Base-by-base conservation (phyloP, 2,797 vertebrate species). In the Aplochiton taeniatus region DNA sequence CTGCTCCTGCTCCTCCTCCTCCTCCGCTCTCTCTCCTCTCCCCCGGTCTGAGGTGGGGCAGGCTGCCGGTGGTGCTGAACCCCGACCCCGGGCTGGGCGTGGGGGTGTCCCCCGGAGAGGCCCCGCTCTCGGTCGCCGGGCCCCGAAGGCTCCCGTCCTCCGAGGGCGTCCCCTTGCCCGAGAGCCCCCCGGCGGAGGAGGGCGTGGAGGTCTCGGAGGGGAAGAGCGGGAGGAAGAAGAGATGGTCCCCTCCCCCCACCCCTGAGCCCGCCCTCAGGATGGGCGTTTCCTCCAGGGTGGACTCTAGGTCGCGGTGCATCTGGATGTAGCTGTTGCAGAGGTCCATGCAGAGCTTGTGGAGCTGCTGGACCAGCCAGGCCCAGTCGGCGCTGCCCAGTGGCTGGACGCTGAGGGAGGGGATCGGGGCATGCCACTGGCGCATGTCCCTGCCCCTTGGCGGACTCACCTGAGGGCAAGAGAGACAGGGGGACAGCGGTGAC, bases 271-370 rank as follows among this genome's bases (percentile, higher is more conserved):
- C 80, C 71, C 68, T 90, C 56, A 90, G 87, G n/a, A 73, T 9
- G 0, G 90, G 91, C 0, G 90, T 83, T 49, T 98, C 96, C 58
- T 97, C 95, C 64, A 85, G 12, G 11, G 81, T 88, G 79, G 82
- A 94, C 83, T 98, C 96, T 80, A 97, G 85, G 87, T 99, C 97
- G 58, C 96, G 84, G 82, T 98, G 94, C 95, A 98, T 96, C 85
- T 98, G 97, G 84, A 98, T 96, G 82, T 98, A 99, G 89, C 95
- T 94, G 79, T 90, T 95, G 80, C 97, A 97, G 58, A 98, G 92
- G 45, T 99, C 98, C 94, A 95, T 91, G 82, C 95, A 96, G 61
- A 98, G 92, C 72, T 97, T 96, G 85, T 98, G 94, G 49, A 99
- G 94, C 7, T 96, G 84, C 74, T 93, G 95, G 73, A 98, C 93